Evolutionary conservation across 1,140 invertebrate species (phyloP), one percentile per base, ranked within the genome.

Genomic region (Drosophila navojoa): DNA sequence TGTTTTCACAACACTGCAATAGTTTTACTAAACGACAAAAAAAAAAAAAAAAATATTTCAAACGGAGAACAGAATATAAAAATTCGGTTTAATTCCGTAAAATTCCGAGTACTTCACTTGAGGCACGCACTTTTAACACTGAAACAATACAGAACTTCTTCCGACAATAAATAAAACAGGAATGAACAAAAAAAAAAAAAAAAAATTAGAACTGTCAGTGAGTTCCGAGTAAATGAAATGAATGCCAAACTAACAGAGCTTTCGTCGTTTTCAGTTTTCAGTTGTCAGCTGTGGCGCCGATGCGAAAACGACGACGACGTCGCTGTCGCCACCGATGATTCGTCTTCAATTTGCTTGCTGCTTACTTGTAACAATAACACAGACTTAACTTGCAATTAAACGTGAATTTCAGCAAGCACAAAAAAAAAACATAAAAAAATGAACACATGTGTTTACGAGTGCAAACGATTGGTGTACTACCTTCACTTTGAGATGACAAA

Each of bases 281-380:
- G 40, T 49, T 29, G 69, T 71, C 69, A 71, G 69, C 62, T 71
- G 69, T 71, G 54, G 29, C n/a, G 35, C 29, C 19, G 32, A 59
- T 44, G 35, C 69, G 19, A 67, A 38, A 22, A 58, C 29, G 61
- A 62, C 59, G 61, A 59, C 52, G 53, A 19, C 32, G 29, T 35
- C 47, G 11, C 4, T 22, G 22, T 19, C 19, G 22, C 19, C 63
- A 19, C 29, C 19, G 35, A 38, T 35, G 44, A 55, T 62, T 57
- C 35, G 19, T 27, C 49, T 60, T 22, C 7, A 72, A 54, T 72
- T 67, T 63, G 62, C 70, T 45, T 53, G 3, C 50, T 44, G 32
- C 32, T 38, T 40, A 32, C 55, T 66, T 11, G 44, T 57, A 54
- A 27, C 38, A 72, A 73, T 57, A 55, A 57, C 44, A 62, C 53